These are phyloP conservation scores for Hypena proboscidalis DNA, from an alignment of 2,888 invertebrate genomes.

Conservation along the genomic window DNA sequence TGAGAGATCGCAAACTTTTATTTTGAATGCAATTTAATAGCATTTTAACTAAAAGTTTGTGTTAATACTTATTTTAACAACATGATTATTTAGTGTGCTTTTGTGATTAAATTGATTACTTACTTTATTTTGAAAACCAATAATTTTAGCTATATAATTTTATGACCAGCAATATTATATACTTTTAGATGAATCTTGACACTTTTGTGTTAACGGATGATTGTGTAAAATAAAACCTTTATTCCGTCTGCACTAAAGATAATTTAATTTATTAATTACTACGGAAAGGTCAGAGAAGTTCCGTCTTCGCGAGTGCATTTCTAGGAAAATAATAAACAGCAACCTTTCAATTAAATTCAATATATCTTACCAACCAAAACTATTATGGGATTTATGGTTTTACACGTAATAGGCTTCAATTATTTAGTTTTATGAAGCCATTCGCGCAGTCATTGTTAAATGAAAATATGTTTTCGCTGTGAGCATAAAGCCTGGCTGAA, in stretches of 20 bases:
- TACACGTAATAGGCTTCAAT: too few species aligned
- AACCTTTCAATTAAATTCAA: background rate
- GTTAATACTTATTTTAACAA: too few species aligned
- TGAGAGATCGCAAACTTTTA: too few species aligned
- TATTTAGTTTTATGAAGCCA: too few species aligned
- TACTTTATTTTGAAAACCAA: too few species aligned
- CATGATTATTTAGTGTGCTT: too few species aligned
- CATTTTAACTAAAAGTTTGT: too few species aligned
- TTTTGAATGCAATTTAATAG: too few species aligned
- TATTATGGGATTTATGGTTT: too few species aligned
- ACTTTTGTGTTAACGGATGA: conserved; percentile 56
- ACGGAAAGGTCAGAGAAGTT: conserved; percentile 49
- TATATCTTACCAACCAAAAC: too few species aligned
- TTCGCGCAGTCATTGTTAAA: background rate
- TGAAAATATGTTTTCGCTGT: conserved; percentile 1
- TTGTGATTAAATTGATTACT: too few species aligned
- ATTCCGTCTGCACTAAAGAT: conserved; percentile 54
- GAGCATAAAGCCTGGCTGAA: conserved; percentile 12
- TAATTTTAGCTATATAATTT: background rate
- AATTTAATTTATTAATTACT: conserved; percentile 65
- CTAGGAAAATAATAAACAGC: conserved; percentile 14
- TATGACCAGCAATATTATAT: conserved; percentile 53
- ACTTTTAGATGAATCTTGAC: conserved; percentile 48
- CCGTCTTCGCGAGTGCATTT: conserved; percentile 31
- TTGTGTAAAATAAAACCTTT: conserved; percentile 60